Base-by-base conservation (phyloP, 2,888 invertebrate species). In the Athalia cordata region DNA sequence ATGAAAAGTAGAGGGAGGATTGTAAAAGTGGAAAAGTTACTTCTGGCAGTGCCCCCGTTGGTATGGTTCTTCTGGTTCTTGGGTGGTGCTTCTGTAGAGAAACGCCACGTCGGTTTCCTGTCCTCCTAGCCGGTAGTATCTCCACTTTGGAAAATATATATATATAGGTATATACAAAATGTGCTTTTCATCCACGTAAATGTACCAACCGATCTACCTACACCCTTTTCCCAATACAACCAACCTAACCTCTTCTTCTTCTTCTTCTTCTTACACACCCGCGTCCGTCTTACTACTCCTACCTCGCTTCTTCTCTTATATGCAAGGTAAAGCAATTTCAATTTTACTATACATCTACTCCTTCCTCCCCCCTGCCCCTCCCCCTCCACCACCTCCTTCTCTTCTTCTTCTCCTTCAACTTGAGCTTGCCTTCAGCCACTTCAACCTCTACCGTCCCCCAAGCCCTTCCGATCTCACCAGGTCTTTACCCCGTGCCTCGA, bases 111-210 rank as follows among this genome's bases (percentile, higher is more conserved):
- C 29, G 29, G 29, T 29, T 29, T 29, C 29, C 29, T 29, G 29
- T 29, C 29, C 29, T 29, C 29, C 29, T 29, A 29, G 29, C 29
- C 29, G 29, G 29, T 29, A 29, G 29, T 29, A 29, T 29, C 29
- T 29, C 29, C 29, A 29, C 29, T 29, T 29, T 29, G 29, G 29
- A 2, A 29, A 29, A 87, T 87, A 87, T 87, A 88, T 88, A 87
- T 29, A 29, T 29, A n/a, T n/a, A n/a, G n/a, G n/a, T n/a, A n/a
- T n/a, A 2, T 29, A 86, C 87, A 87, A 85, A 87, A 86, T 87
- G 88, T 88, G 88, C 88, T 88, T 88, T 88, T 88, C 88, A 88
- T 88, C 87, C 88, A 59, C n/a, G 72, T 72, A 72, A 72, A 72
- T 57, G 72, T 55, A 55, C 11, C 11, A 55, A n/a, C 55, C 55